Evolutionary conservation across 2,888 invertebrate genomes (phyloP).

Genomic region (Lomographa bimaculata): DNA sequence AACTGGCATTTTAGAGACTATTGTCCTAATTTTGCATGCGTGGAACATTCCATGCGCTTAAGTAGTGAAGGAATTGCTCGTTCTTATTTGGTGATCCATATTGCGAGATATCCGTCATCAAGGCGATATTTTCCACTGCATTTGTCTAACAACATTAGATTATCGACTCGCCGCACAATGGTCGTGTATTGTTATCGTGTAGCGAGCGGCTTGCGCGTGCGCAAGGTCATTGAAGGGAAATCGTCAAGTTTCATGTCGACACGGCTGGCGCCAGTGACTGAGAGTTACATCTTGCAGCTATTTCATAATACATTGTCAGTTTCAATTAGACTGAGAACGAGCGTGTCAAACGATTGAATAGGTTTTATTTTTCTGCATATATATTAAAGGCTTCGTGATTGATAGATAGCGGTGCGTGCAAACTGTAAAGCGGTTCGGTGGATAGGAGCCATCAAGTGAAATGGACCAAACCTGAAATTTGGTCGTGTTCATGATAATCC

Average conservation of each 20-base stretch:
- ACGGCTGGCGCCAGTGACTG: conserved; percentile 53
- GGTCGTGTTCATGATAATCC: conserved; percentile 27
- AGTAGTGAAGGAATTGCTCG: conserved; percentile 34
- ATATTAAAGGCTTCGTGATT: conserved; percentile 12
- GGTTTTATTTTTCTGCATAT: not conserved
- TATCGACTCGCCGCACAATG: conserved; percentile 33
- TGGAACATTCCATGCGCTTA: conserved; percentile 39
- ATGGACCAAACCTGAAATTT: conserved; percentile 13
- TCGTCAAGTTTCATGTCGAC: conserved; percentile 67
- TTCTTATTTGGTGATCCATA: too few species aligned
- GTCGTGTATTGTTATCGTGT: conserved; percentile 56
- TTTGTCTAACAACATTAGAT: conserved; percentile 27
- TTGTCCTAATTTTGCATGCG: conserved; percentile 16
- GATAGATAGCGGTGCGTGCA: conserved; percentile 3
- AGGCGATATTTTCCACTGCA: conserved; percentile 1
- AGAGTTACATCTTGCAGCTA: conserved; percentile 63
- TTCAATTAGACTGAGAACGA: conserved; percentile 43
- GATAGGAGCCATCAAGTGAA: conserved; percentile 14
- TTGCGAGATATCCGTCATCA: too few species aligned
- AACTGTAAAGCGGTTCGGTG: too few species aligned
- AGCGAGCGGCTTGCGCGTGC: conserved; percentile 53
- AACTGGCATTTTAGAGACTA: conserved; percentile 2
- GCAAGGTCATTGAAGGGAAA: conserved; percentile 81
- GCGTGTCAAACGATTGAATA: conserved; percentile 1
- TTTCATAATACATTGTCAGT: conserved; percentile 61